Base-by-base conservation (phyloP, 2,888 invertebrate species). In the Apodemia zela region DNA sequence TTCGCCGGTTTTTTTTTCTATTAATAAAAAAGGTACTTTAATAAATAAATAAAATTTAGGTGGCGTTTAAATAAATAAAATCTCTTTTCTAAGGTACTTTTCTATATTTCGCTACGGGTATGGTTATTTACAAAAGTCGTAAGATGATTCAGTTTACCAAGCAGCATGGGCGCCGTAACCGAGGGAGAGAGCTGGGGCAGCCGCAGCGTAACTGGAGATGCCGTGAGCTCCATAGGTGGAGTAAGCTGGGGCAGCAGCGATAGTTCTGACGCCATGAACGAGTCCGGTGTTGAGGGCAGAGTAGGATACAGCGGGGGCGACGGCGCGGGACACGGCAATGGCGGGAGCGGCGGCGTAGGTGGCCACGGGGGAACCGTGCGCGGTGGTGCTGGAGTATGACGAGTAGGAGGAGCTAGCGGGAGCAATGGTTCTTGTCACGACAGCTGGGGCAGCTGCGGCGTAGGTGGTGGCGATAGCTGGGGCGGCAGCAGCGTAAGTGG, bases 141-240 rank as follows among this genome's bases (percentile, higher is more conserved):
- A 57, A 15, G 54, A 25, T 57, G 54, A 57, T 57, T 57, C 54
- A 57, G 54, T 57, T 57, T 57, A 57, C 54, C 54, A 57, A 3
- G 54, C 54, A 57, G 54, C 54, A 57, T 57, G 54, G 15, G 13
- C 54, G 54, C 15, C 13, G 15, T 13, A 13, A 7, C 54, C 54
- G 80, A 94, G 94, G 66, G 94, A 93, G 25, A 94, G 93, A 69
- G 92, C 93, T 70, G 93, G 93, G 33, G 93, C 93, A 67, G 94
- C 93, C 18, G 81, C 78, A 65, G 83, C 79, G 75, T 83, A 82
- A 38, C 71, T 67, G 18, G 72, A 64, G 70, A 68, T 67, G 8
- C 70, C 73, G 77, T 71, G 84, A 76, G 70, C 68, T 61, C 69
- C 69, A 60, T 73, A 75, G 33, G 74, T 66, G 66, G 73, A 75